phyloP scores from a whole-genome alignment of 2,888 invertebrate genomes.

The Pollenia amentaria region DNA sequence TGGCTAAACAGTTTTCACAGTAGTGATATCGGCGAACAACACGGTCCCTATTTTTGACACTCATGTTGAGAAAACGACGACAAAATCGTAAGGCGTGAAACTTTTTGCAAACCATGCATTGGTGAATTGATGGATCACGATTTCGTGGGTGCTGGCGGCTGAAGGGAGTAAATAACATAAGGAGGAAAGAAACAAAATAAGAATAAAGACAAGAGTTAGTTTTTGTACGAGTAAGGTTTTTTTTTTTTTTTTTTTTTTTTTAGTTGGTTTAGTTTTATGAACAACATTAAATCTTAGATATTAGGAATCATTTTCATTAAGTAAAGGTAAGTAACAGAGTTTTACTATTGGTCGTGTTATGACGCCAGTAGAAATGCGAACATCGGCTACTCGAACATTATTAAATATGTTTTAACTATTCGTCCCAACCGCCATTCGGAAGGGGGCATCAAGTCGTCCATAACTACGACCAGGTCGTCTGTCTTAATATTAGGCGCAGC shows the following conservation, averaged over 20 bases:
- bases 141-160: no score
- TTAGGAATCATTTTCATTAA: no score
- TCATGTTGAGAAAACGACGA: background rate
- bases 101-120: conserved; percentile 5
- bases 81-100: conserved; percentile 23
- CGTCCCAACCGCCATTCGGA: background rate
- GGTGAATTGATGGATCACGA: background rate
- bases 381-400: background rate
- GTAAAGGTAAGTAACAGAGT: background rate
- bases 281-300: no score
- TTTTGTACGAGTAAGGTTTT: no score
- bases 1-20: conserved; percentile 34
- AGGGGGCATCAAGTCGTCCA: background rate
- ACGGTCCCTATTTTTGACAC: background rate
- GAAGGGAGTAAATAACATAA: no score
- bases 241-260: no score
- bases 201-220: no score
- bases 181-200: no score
- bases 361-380: background rate
- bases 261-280: no score
- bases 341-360: background rate
- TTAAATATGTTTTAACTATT: background rate
- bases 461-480: background rate
- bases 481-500: no score
- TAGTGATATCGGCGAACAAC: background rate